Conservation (phyloP, 2,888 invertebrate species). For the Sipunculus nudus region DNA sequence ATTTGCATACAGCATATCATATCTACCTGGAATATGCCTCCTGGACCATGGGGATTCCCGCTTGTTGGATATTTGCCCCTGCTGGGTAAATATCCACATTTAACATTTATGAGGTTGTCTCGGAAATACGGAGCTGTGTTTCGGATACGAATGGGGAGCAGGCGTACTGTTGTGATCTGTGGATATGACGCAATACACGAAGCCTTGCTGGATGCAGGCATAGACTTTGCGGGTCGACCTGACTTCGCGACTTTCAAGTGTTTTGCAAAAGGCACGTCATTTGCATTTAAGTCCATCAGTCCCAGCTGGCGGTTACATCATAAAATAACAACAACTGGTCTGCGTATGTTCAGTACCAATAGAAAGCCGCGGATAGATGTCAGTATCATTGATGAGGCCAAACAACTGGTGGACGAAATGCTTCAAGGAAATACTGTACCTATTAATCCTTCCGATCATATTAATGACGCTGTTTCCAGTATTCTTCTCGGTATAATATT, state of each 20-base stretch:
- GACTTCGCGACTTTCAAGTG: constrained; percentile 55
- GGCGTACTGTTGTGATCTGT: constrained; percentile 51
- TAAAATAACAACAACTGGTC: constrained; percentile 49
- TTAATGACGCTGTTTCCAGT: no score
- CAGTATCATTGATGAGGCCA: no score
- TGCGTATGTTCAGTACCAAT: constrained; percentile 45
- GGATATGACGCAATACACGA: constrained; percentile 45
- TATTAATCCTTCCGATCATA: no score
- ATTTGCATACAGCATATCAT: no score
- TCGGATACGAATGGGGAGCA: constrained; percentile 52
- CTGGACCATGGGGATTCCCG: constrained; percentile 54
- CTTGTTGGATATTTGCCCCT: constrained; percentile 52
- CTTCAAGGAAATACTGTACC: no score
- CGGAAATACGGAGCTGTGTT: constrained; percentile 55
- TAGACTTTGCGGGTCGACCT: constrained; percentile 56
- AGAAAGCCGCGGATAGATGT: no score
- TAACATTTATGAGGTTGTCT: constrained; percentile 41
- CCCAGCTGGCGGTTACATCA: constrained; percentile 53
- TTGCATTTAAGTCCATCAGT: constrained; percentile 56
- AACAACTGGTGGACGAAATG: no score
- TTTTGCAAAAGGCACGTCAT: constrained; percentile 54
- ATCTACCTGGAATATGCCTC: constrained; percentile 23
- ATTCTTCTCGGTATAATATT: no score
- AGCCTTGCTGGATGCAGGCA: constrained; percentile 49
- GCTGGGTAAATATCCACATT: constrained; percentile 51